These are phyloP conservation scores for Mastomys coucha DNA, from an alignment of 2,113 vertebrate genomes.

Conservation along the genomic window DNA sequence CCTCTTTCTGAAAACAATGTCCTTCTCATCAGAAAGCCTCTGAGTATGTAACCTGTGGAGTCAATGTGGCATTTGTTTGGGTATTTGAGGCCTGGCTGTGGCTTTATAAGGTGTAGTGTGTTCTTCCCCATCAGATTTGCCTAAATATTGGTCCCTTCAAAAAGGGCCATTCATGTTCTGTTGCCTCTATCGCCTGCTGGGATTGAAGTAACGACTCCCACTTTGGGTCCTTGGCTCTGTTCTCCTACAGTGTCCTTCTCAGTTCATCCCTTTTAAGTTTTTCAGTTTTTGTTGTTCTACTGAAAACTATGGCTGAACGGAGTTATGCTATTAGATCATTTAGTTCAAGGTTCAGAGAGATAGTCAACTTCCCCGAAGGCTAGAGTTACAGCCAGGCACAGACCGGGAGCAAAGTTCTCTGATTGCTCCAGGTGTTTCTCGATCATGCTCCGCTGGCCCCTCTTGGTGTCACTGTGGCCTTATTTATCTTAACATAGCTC, in stretches of 20 bases:
- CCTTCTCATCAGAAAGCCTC: constrained; percentile 57
- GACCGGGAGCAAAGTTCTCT: constrained; percentile 53
- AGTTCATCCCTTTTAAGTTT: not conserved
- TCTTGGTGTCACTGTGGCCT: constrained; percentile 82
- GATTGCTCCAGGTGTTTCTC: constrained; percentile 38
- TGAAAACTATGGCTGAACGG: constrained; percentile 59
- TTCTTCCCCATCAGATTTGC: constrained; percentile 72
- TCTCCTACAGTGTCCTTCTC: not conserved
- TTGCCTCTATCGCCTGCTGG: constrained; percentile 54
- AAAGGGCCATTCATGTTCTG: constrained; percentile 80
- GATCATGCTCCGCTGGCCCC: constrained; percentile 68
- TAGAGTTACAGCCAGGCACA: not conserved
- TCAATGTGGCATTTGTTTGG: constrained; percentile 74
- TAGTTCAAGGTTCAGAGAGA: constrained; percentile 71
- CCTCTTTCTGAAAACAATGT: constrained; percentile 57
- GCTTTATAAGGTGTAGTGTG: constrained; percentile 60
- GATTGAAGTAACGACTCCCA: constrained; percentile 52
- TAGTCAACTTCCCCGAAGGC: constrained; percentile 16
- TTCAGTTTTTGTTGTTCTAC: constrained; percentile 37
- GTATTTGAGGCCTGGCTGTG: constrained; percentile 37
- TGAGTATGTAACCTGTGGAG: constrained; percentile 39
- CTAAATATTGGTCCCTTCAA: constrained; percentile 41
- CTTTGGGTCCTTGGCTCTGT: constrained; percentile 18
- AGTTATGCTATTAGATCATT: constrained; percentile 41
- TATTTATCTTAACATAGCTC: constrained; percentile 68